Conservation (phyloP, 2,888 invertebrate genomes). For the Apodemia zela region DNA sequence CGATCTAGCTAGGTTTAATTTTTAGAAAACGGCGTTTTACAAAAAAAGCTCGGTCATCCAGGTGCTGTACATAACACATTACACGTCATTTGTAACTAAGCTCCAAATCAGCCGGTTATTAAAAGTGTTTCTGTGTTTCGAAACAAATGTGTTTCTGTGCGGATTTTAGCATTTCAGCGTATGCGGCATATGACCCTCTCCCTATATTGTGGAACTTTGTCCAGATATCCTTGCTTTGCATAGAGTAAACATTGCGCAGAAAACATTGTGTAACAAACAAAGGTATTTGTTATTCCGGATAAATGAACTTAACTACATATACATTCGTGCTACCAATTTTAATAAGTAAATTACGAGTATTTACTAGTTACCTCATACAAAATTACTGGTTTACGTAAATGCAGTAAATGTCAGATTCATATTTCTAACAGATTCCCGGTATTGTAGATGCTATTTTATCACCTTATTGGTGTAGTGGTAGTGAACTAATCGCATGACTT, state of each 20-base stretch:
- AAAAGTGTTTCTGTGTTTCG: too few relatives aligned
- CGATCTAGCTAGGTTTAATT: too few relatives aligned
- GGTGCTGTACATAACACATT: too few relatives aligned
- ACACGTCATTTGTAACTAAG: too few relatives aligned
- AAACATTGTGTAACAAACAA: background rate
- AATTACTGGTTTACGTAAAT: slow-evolving; percentile 1
- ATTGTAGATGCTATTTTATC: background rate
- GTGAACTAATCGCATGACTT: background rate
- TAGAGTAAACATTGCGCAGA: too few relatives aligned
- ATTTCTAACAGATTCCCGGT: background rate
- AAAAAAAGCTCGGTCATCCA: too few relatives aligned
- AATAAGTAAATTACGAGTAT: slow-evolving; percentile 2
- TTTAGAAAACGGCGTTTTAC: too few relatives aligned
- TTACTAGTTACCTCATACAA: slow-evolving; percentile 15
- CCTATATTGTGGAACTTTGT: background rate
- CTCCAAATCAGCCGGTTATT: too few relatives aligned
- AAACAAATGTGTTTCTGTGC: too few relatives aligned
- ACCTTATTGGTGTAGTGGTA: background rate
- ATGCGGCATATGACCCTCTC: too few relatives aligned
- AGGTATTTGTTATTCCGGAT: background rate
- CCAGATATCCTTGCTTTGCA: background rate
- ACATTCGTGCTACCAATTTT: slow-evolving; percentile 2
- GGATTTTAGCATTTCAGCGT: background rate
- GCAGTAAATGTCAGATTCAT: slow-evolving; percentile 7
- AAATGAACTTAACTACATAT: background rate